Evolutionary conservation across 2,113 vertebrate species (phyloP), one percentile per base, ranked within the genome.

Genomic region (Callopanchax toddi): DNA sequence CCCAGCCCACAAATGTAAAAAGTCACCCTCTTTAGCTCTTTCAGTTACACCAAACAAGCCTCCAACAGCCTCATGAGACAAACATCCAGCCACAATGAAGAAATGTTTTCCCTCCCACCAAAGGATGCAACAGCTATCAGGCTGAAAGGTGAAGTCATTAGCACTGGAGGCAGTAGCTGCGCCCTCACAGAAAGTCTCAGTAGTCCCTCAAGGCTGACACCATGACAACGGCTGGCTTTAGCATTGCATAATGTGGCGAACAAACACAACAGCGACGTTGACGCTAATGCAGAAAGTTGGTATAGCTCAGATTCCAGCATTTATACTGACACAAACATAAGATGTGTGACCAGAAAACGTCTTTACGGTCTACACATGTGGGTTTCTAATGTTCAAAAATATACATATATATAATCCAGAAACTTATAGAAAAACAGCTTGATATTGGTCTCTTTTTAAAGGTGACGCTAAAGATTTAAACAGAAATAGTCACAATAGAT

Each of bases 181-280:
- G n/a, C 46, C 67, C 53, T 52, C 37, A 59, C 11, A 64, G 58
- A 67, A 51, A 67, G 46, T 52, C 75, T 52, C 25, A 51, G 71
- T 53, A 15, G 71, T 56, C 64, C 75, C 67, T 79, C 65, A 60
- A 80, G 68, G 71, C 36, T 51, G 75, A 75, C 73, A 57, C 73
- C 78, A 81, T 74, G 71, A 80, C 76, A 77, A 71, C 72, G 20
- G 68, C 70, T 32, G 71, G 70, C 55, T 78, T 58, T 20, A 39
- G 36, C 5, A 22, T 40, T 62, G 70, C 70, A 42, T 67, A 62
- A 59, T 58, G 60, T 51, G 40, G 58, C 7, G 9, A 50, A 65
- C 37, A 37, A 71, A 72, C 51, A 58, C 61, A 36, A 65, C 59
- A 53, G 56, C 49, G 65, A 26, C 32, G 45, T 42, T 23, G 51